Percentiles rank a stretch among this genome's conserved stretches.
Evolutionary conservation across 1,140 invertebrate species (phyloP).

Genomic region (Batillaria attramentaria): DNA sequence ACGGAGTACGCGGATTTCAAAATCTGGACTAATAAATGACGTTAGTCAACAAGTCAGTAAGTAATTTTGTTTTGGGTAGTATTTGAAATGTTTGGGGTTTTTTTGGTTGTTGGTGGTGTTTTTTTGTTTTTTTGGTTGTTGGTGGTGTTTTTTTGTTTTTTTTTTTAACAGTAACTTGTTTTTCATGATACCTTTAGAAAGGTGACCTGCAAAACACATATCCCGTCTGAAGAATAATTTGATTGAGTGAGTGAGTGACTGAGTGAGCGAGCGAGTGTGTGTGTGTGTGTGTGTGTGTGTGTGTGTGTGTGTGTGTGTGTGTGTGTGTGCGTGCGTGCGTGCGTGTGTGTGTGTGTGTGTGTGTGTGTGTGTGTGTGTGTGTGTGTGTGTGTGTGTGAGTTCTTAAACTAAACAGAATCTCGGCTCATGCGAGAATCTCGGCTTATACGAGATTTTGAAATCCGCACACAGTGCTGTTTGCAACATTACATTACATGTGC

Average conservation of each 20-base stretch:
- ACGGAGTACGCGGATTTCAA: too few relatives aligned
- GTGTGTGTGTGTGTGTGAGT: neutral
- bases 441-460: too few relatives aligned
- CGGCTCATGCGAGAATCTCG: too few relatives aligned
- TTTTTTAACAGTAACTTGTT: neutral
- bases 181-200: neutral
- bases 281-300: conserved; percentile 18
- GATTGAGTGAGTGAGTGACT: neutral
- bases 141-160: neutral
- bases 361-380: neutral
- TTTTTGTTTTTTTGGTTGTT: too few relatives aligned
- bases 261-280: neutral
- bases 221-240: neutral
- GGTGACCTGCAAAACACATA: neutral
- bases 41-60: too few relatives aligned
- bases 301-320: conserved; percentile 10
- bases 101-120: too few relatives aligned
- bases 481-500: too few relatives aligned
- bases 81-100: too few relatives aligned
- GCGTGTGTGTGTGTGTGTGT: neutral
- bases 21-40: too few relatives aligned
- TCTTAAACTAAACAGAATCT: too few relatives aligned
- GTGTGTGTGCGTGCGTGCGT: conserved; percentile 2
- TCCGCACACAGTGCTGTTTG: too few relatives aligned
- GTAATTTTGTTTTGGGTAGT: too few relatives aligned